A percentile compares a stretch with the other conserved stretches of the same genome.
Evolutionary conservation across 2,113 vertebrate species (phyloP).

Genomic region (Gymnogyps californianus): DNA sequence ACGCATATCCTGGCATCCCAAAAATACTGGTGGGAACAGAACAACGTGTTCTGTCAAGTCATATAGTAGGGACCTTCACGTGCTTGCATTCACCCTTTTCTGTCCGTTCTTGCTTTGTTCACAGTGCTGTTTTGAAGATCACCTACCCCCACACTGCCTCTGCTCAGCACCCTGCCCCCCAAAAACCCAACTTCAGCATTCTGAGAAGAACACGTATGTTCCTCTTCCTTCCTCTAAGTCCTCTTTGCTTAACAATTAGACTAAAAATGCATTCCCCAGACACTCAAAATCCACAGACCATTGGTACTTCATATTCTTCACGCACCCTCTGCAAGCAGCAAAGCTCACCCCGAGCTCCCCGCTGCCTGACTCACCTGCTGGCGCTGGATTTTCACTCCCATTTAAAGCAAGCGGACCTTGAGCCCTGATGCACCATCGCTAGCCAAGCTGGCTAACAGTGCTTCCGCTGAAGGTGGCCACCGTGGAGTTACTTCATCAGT

Average conservation of each 20-base stretch:
- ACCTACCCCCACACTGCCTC: not conserved
- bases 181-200: not conserved
- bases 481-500: no score
- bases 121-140: not conserved
- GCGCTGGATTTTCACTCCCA: not conserved
- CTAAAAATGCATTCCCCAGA: not conserved
- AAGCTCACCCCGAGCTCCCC: not conserved
- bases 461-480: not conserved
- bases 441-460: not conserved
- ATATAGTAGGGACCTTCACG: not conserved
- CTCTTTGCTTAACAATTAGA: not conserved
- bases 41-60: not conserved
- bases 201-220: fast-evolving
- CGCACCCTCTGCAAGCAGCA: not conserved
- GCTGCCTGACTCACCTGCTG: not conserved
- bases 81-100: not conserved
- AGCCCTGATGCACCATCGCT: not conserved
- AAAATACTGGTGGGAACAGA: not conserved
- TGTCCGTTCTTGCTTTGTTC: not conserved
- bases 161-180: not conserved
- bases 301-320: not conserved
- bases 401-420: not conserved
- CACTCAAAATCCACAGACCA: not conserved
- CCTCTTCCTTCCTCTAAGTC: not conserved
- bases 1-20: fast-evolving